Base-by-base conservation (phyloP, 2,888 invertebrate genomes). In the Sinodicranocentrus sp. region DNA sequence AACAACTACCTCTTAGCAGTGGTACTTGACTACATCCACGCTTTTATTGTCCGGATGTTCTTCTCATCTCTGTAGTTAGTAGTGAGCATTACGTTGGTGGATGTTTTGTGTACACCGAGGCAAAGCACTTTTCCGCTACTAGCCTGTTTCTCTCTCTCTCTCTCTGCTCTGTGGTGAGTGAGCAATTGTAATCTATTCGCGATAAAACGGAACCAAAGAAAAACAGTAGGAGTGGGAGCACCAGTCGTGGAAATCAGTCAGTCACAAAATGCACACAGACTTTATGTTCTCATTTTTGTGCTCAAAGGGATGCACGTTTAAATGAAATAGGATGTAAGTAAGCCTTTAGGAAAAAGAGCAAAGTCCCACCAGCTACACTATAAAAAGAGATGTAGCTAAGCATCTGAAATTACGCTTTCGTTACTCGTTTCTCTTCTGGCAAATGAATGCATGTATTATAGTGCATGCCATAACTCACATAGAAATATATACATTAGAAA, bases 131-230 rank as follows among this genome's bases (percentile, higher is more conserved):
- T 13, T 39, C 39, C 6, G 5, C 39, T 39, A 39, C 39, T 39
- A n/a, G n/a, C n/a, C n/a, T n/a, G n/a, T n/a, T n/a, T n/a, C 33
- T 33, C 33, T 33, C 33, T 33, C 33, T 33, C 33, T 33, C 33
- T n/a, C n/a, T 48, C 48, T 48, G 6, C 48, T 48, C 25, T 15
- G 25, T 19, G 71, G 71, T 54, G 71, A 33, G 57, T 57, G 39
- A 71, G 57, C 54, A 71, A 54, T 71, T 71, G 33, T 33, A 71
- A 8, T 71, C 54, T 57, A n/a, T 33, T 71, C 48, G 57, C 39
- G 48, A 21, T 52, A 54, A 48, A 71, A 71, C 33, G 54, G 71
- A 71, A 71, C 57, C 23, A 28, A 15, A 48, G 70, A 52, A 52
- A 57, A 71, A 54, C 33, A 39, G 54, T 39, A 54, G 57, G 25